Evolutionary conservation across 2,113 vertebrate species (phyloP).

Genomic region (Mormyrus lacerda): DNA sequence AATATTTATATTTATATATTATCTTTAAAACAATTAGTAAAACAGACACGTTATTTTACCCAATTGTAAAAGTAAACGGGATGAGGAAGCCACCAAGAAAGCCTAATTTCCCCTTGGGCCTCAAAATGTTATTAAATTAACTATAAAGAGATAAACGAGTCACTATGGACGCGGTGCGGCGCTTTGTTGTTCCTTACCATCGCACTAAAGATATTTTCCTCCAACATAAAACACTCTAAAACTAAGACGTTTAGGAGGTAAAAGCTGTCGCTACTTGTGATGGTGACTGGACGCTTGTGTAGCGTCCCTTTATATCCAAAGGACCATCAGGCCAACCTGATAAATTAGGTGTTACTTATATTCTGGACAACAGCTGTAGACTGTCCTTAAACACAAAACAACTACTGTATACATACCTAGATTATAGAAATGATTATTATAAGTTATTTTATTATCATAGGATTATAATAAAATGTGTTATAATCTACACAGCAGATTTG

Average conservation of each 20-base stretch:
- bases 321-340: neutral
- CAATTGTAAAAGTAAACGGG: too few relatives aligned
- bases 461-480: neutral
- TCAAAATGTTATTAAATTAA: neutral
- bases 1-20: constrained; percentile 37
- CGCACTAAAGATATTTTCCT: constrained; percentile 4
- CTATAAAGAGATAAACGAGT: neutral
- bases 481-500: neutral
- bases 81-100: neutral
- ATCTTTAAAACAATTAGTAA: constrained; percentile 29
- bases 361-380: neutral
- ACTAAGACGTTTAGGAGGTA: too few relatives aligned
- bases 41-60: too few relatives aligned
- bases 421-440: neutral
- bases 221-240: too few relatives aligned
- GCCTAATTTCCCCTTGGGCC: neutral
- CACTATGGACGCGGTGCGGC: neutral
- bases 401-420: neutral
- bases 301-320: neutral
- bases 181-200: neutral
- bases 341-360: neutral
- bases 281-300: neutral
- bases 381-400: neutral
- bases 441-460: neutral
- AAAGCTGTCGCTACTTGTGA: neutral